Base-by-base conservation (phyloP, 2,888 invertebrate species). In the Morpho helenor region DNA sequence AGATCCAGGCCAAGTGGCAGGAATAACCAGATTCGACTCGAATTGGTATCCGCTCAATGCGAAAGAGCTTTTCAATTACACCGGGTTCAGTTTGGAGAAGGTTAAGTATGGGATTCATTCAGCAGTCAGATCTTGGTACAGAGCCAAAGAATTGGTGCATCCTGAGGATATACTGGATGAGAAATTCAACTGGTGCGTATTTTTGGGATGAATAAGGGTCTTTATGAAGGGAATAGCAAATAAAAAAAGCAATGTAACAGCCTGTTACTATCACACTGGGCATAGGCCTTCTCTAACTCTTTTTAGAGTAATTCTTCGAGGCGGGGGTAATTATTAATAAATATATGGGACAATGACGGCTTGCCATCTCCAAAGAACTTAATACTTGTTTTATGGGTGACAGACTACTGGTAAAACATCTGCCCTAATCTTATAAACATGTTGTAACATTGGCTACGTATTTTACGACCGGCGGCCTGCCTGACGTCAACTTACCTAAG, bases 1-100 rank as follows among this genome's bases (percentile, higher is more conserved):
- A 0, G 65, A 78, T 40, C 84, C 85, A 0, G 76, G 76, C 0
- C 85, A 86, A 62, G 60, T 69, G 0, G 67, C 64, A 0, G 74
- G 79, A 0, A 31, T 77, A 0, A 70, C 79, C 1, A 69, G 79
- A 0, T 84, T 84, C 61, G 54, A 68, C 0, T 67, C 64, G 0
- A 72, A 77, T 7, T 86, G 86, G 86, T 46, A 73, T 0, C 56
- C 62, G 2, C 40, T 57, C 3, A 39, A 50, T 8, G 45, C 45
- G 7, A 49, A 10, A 8, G 42, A 61, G 6, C 47, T 64, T 8
- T 65, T 66, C 55, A 66, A 56, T 4, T 56, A 56, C 0, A 54
- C 71, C 0, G 78, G 77, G 0, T 50, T 80, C 3, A 72, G 63
- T 0, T 9, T 43, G 0, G 61, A 60, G 0, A 83, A 80, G 58